Evolutionary conservation across 2,888 invertebrate genomes (phyloP).

Genomic region (Caenorhabditis sp.): DNA sequence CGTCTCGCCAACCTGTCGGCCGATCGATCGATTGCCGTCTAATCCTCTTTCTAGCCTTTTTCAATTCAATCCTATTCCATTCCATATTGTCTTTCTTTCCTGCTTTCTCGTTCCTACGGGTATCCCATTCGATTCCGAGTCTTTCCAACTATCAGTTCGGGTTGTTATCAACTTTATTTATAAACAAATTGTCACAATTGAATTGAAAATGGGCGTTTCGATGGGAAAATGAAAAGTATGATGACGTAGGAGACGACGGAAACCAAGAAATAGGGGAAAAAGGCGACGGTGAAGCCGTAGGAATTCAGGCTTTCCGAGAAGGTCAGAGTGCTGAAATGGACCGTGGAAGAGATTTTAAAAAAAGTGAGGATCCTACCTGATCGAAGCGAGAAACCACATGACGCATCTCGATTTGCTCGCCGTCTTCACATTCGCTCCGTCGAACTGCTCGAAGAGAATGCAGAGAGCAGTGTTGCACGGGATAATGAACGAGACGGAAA

Average conservation of each 20-base stretch:
- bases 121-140: not conserved
- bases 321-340: constrained; percentile 64
- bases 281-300: constrained; percentile 62
- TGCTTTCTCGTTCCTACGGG: constrained; percentile 13
- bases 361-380: too few species aligned
- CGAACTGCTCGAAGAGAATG: constrained; percentile 67
- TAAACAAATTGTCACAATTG: constrained; percentile 11
- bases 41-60: not conserved
- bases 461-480: constrained; percentile 70
- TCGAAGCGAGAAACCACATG: constrained; percentile 67
- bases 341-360: too few species aligned
- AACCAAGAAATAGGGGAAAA: constrained; percentile 62
- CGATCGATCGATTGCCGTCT: constrained; percentile 11
- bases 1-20: constrained; percentile 39
- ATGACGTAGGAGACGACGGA: constrained; percentile 46
- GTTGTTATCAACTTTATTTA: constrained; percentile 7
- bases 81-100: constrained; percentile 1
- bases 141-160: constrained; percentile 23
- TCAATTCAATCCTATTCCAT: constrained; percentile 3
- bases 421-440: constrained; percentile 51
- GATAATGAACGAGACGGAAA: constrained; percentile 58
- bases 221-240: constrained; percentile 46
- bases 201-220: constrained; percentile 20
- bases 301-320: constrained; percentile 55
- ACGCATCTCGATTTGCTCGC: constrained; percentile 60